These are phyloP conservation scores for Drosophila ohnishii DNA, from an alignment of 1,140 invertebrate genomes.

Conservation along the genomic window DNA sequence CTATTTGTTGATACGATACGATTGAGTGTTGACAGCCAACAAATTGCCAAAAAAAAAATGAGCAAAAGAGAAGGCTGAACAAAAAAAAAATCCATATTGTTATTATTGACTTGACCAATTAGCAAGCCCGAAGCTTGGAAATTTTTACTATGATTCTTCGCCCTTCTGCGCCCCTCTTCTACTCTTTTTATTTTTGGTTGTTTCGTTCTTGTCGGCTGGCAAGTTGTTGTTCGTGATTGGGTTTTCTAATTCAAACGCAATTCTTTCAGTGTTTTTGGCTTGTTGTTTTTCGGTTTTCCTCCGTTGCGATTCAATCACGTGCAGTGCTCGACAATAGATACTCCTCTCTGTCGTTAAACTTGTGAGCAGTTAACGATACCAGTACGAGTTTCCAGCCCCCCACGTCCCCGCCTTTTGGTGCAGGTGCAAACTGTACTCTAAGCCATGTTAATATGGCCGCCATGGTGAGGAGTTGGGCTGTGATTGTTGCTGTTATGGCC, in stretches of 20 bases:
- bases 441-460: constrained; percentile 78
- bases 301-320: constrained; percentile 71
- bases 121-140: constrained; percentile 53
- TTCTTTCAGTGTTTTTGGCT: constrained; percentile 34
- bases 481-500: constrained; percentile 51
- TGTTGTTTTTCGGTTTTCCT: constrained; percentile 24
- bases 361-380: constrained; percentile 61
- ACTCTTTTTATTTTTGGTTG: constrained; percentile 18
- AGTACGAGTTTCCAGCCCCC: constrained; percentile 21
- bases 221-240: constrained; percentile 62
- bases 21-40: constrained; percentile 58
- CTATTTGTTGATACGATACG: constrained; percentile 30
- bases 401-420: constrained; percentile 50
- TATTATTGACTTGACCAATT: constrained; percentile 64
- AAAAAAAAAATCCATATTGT: constrained; percentile 38
- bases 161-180: not conserved
- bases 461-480: constrained; percentile 46
- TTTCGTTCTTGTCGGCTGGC: constrained; percentile 60
- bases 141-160: constrained; percentile 32
- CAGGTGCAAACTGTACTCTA: constrained; percentile 78
- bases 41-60: constrained; percentile 71
- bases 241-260: constrained; percentile 68
- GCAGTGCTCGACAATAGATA: constrained; percentile 73
- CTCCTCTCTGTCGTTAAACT: constrained; percentile 69
- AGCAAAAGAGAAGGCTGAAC: constrained; percentile 3